phyloP scores from a whole-genome alignment of 2,113 vertebrate species.

The Zosterops pallidus region DNA sequence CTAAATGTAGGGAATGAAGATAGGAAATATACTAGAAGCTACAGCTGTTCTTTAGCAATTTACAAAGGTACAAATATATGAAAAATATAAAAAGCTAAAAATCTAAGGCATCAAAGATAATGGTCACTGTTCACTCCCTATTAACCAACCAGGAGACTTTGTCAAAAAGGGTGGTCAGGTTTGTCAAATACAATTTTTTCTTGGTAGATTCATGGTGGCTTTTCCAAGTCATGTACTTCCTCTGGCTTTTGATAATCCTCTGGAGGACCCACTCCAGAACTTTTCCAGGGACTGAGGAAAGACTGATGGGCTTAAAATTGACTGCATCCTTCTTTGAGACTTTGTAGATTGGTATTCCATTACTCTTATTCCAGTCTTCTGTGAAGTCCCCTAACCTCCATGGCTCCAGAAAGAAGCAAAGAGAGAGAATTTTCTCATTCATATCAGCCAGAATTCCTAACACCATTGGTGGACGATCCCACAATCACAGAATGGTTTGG shows the following conservation, averaged over 20 bases:
- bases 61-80: neutral
- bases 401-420: no score
- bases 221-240: neutral
- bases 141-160: neutral
- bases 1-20: neutral
- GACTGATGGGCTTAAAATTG: no score
- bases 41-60: no score
- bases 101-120: neutral
- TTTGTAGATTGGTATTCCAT: no score
- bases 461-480: accelerated
- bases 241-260: neutral
- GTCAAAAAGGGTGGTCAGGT: neutral
- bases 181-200: neutral
- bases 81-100: neutral
- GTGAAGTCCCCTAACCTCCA: neutral
- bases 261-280: neutral
- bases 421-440: neutral
- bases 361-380: neutral
- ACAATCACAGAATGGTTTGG: neutral
- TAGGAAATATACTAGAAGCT: no score
- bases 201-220: neutral
- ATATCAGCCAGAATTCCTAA: neutral
- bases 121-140: neutral
- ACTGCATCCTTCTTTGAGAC: neutral
- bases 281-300: neutral